phyloP scores from a whole-genome alignment of 2,113 vertebrate species.

The Aldabrachelys gigantea region DNA sequence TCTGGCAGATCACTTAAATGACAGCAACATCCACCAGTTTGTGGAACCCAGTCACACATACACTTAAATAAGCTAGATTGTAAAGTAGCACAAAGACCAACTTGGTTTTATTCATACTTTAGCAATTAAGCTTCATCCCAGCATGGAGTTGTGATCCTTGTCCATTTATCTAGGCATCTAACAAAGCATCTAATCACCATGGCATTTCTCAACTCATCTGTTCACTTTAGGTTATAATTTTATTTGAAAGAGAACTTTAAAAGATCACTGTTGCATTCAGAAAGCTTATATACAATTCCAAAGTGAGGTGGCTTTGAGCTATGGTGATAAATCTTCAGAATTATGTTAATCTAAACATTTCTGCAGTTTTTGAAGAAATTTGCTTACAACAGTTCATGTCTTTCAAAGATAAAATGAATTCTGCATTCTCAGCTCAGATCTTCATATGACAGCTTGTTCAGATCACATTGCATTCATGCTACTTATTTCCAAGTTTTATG shows the following conservation, averaged over 20 bases:
- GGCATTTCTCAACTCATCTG: neutral
- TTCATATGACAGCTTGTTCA: rapidly evolving
- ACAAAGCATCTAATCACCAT: rapidly evolving
- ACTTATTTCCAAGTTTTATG: rapidly evolving
- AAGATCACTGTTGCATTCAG: neutral
- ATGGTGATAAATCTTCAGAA: neutral
- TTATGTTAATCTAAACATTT: neutral
- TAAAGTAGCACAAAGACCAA: neutral
- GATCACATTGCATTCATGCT: rapidly evolving
- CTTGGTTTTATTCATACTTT: neutral
- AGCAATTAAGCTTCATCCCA: neutral
- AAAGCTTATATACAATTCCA: neutral
- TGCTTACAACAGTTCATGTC: neutral
- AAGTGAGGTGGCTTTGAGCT: neutral
- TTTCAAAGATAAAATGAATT: rapidly evolving
- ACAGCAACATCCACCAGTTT: neutral
- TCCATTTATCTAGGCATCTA: neutral
- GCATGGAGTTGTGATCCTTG: too few species aligned
- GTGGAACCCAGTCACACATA: too few species aligned
- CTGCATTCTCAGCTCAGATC: rapidly evolving
- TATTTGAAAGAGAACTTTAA: neutral
- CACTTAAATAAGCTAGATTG: too few species aligned
- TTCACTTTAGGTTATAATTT: neutral
- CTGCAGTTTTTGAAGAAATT: neutral
- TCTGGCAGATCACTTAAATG: neutral